A percentile compares a stretch with the other conserved stretches of the same genome.
Conservation (phyloP, 1,140 invertebrate species). For the Drosophila carrolli region DNA sequence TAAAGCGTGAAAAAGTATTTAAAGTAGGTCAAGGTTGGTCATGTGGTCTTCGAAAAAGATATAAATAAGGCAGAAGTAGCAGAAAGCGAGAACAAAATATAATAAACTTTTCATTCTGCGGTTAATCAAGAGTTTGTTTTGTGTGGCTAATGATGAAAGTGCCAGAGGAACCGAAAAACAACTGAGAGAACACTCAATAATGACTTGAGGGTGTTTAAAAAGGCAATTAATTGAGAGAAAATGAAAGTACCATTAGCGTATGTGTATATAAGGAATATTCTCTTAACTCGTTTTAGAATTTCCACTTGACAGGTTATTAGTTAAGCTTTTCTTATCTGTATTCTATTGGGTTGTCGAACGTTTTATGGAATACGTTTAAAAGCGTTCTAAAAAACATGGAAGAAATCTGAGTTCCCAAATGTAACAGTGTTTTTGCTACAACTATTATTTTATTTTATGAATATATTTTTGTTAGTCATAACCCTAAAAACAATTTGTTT, state of each 20-base stretch:
- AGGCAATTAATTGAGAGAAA: slow-evolving; percentile 19
- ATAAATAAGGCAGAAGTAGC: slow-evolving; percentile 3
- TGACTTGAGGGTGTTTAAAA: slow-evolving; percentile 2
- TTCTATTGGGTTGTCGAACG: too few species aligned
- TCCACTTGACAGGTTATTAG: not conserved
- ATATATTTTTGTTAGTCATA: too few species aligned
- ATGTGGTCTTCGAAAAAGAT: not conserved
- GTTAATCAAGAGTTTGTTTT: slow-evolving; percentile 11
- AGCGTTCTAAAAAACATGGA: too few species aligned
- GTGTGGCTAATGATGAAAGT: slow-evolving; percentile 20
- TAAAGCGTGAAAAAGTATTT: slow-evolving; percentile 10
- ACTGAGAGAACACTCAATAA: slow-evolving; percentile 9
- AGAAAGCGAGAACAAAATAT: slow-evolving; percentile 14
- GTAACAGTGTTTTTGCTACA: too few species aligned
- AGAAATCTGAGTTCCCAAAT: too few species aligned
- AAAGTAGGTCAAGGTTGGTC: slow-evolving; percentile 42
- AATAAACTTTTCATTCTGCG: slow-evolving; percentile 31
- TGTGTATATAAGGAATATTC: not conserved
- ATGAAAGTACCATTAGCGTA: slow-evolving; percentile 24
- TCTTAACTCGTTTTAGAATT: not conserved
- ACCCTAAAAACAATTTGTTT: too few species aligned
- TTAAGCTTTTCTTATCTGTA: not conserved
- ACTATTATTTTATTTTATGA: too few species aligned
- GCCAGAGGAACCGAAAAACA: not conserved
- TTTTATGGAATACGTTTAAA: too few species aligned